Percentiles rank a stretch among this genome's conserved stretches.
Conservation (phyloP, 2,797 vertebrate genomes). For the Nothura maculosa region DNA sequence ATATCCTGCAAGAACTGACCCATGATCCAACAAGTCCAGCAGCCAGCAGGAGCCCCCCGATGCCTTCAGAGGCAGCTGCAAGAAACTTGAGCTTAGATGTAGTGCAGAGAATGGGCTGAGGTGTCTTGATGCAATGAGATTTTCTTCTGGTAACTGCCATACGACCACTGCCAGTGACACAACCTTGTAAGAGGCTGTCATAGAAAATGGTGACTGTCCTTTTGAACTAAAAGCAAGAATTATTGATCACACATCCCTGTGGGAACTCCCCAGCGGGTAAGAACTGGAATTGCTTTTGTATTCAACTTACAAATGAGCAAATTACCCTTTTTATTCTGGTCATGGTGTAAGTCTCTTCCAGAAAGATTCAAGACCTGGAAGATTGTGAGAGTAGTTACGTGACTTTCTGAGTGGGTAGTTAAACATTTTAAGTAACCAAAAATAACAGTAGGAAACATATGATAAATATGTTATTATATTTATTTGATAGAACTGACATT, state of each 20-base stretch:
- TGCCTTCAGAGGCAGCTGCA: constrained; percentile 21
- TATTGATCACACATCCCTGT: background rate
- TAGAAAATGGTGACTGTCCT: background rate
- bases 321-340: constrained; percentile 44
- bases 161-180: background rate
- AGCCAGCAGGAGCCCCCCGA: constrained; percentile 19
- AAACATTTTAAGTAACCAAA: constrained; percentile 69
- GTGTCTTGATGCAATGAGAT: background rate
- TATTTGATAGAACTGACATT: constrained; percentile 44
- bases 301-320: constrained; percentile 3
- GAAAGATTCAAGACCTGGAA: constrained; percentile 40
- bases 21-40: background rate
- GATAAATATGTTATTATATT: constrained; percentile 65
- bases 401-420: constrained; percentile 62
- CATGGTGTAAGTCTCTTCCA: constrained; percentile 48
- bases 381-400: constrained; percentile 38
- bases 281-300: background rate
- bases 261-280: background rate
- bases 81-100: background rate
- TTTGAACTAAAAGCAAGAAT: background rate
- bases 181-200: background rate
- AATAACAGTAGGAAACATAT: constrained; percentile 67
- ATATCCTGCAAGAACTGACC: background rate
- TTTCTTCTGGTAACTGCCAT: background rate
- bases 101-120: background rate